Conservation (phyloP, 1,140 invertebrate species). For the Drosophila subobscura region DNA sequence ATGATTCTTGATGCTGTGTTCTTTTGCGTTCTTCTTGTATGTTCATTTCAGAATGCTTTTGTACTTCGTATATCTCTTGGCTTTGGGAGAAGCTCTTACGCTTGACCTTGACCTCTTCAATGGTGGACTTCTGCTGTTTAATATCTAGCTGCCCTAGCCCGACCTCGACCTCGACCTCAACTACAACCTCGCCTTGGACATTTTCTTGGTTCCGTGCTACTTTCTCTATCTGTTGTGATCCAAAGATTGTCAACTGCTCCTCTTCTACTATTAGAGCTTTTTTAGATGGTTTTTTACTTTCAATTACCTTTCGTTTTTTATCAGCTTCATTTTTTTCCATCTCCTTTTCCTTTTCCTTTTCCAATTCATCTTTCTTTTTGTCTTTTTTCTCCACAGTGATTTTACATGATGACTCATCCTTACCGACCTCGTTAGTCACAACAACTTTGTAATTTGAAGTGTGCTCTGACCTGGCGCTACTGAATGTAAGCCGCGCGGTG, state of each 20-base stretch:
- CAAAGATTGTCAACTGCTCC: background rate
- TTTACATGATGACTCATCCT: constrained; percentile 91
- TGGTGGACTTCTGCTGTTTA: constrained; percentile 3
- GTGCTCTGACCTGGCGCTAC: constrained; percentile 87
- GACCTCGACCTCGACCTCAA: background rate
- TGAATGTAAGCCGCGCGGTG: constrained; percentile 90
- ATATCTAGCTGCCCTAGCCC: background rate
- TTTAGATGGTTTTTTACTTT: background rate
- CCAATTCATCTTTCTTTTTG: constrained; percentile 72
- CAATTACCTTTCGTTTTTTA: constrained; percentile 74
- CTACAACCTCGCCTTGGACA: constrained; percentile 1
- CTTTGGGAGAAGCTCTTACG: constrained; percentile 1
- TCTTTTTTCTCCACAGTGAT: constrained; percentile 86
- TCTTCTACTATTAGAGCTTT: constrained; percentile 2
- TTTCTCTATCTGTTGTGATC: constrained; percentile 1
- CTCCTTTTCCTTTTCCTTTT: constrained; percentile 79
- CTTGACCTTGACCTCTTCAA: constrained; percentile 10
- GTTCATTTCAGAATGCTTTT: constrained; percentile 8
- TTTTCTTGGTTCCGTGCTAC: background rate
- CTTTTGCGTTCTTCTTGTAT: constrained; percentile 13
- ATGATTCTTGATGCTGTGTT: background rate
- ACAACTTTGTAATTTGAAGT: constrained; percentile 91
- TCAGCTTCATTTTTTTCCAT: constrained; percentile 78
- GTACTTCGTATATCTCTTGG: background rate
- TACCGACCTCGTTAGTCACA: constrained; percentile 92